Evolutionary conservation across 2,888 invertebrate species (phyloP).

Genomic region (Laspeyria flexula): DNA sequence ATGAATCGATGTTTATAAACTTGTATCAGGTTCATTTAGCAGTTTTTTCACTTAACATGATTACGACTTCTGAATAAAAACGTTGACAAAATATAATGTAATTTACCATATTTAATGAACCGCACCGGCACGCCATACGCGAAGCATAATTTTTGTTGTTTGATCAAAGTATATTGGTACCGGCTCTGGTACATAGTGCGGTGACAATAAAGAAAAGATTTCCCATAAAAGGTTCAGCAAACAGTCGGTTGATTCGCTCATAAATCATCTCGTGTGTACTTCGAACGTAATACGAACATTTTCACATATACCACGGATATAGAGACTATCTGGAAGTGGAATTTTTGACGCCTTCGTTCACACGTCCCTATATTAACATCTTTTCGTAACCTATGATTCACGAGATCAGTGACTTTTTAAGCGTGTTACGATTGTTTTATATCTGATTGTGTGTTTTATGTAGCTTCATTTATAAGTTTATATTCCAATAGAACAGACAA

Average conservation of each 20-base stretch:
- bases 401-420: slow-evolving; percentile 26
- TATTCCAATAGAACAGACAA: slow-evolving; percentile 5
- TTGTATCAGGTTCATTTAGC: too few species aligned
- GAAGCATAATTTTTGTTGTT: slow-evolving; percentile 35
- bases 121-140: slow-evolving; percentile 17
- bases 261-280: slow-evolving; percentile 70
- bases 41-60: too few species aligned
- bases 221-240: slow-evolving; percentile 69
- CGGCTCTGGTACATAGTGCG: slow-evolving; percentile 34
- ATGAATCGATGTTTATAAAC: not conserved
- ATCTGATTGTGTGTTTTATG: slow-evolving; percentile 10
- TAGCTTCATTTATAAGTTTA: slow-evolving; percentile 13
- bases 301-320: slow-evolving; percentile 45
- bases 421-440: slow-evolving; percentile 19
- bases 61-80: not conserved
- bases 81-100: too few species aligned
- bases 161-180: slow-evolving; percentile 56
- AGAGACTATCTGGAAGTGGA: slow-evolving; percentile 38
- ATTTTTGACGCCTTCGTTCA: slow-evolving; percentile 32
- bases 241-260: slow-evolving; percentile 63
- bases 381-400: slow-evolving; percentile 36
- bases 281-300: slow-evolving; percentile 55
- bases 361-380: slow-evolving; percentile 27
- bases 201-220: slow-evolving; percentile 63
- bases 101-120: slow-evolving; percentile 22